Conservation (phyloP, 1,140 invertebrate species). For the Zaprionus tsacasi region DNA sequence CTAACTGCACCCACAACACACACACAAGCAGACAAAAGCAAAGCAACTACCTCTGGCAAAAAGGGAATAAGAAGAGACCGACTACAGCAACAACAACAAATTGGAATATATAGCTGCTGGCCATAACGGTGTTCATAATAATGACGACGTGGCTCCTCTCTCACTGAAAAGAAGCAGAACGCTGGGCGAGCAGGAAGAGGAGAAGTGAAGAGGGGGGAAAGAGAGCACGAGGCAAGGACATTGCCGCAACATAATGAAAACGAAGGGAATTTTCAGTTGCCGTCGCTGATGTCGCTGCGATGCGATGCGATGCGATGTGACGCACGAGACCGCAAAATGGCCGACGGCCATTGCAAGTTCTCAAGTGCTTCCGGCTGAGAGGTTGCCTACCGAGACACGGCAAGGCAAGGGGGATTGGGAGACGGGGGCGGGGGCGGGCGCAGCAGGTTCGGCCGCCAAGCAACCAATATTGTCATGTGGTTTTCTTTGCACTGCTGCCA, state of each 20-base stretch:
- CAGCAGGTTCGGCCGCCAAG: conserved; percentile 48
- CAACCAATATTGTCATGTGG: conserved; percentile 80
- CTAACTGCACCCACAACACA: conserved; percentile 24
- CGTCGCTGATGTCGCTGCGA: conserved; percentile 37
- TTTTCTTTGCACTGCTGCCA: conserved; percentile 65
- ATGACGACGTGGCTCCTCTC: conserved; percentile 77
- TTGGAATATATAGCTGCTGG: conserved; percentile 76
- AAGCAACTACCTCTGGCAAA: conserved; percentile 74
- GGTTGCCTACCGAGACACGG: conserved; percentile 64
- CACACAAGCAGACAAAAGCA: conserved; percentile 63
- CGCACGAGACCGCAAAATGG: conserved; percentile 76
- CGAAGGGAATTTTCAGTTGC: conserved; percentile 78
- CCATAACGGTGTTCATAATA: conserved; percentile 82
- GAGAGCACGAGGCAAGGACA: conserved; percentile 65
- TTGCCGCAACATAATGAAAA: conserved; percentile 82
- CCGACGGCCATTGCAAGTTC: conserved; percentile 77
- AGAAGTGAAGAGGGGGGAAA: conserved; percentile 2
- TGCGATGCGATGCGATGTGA: conserved; percentile 51
- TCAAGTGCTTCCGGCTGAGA: conserved; percentile 82
- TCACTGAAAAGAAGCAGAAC: conserved; percentile 73
- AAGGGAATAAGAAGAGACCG: conserved; percentile 55
- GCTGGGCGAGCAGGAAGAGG: conserved; percentile 17
- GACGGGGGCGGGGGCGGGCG: not conserved
- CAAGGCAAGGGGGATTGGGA: conserved; percentile 11
- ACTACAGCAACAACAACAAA: conserved; percentile 75